A percentile compares a stretch with the other conserved stretches of the same genome.
Conservation (phyloP, 2,888 invertebrate genomes). For the Operophtera brumata region DNA sequence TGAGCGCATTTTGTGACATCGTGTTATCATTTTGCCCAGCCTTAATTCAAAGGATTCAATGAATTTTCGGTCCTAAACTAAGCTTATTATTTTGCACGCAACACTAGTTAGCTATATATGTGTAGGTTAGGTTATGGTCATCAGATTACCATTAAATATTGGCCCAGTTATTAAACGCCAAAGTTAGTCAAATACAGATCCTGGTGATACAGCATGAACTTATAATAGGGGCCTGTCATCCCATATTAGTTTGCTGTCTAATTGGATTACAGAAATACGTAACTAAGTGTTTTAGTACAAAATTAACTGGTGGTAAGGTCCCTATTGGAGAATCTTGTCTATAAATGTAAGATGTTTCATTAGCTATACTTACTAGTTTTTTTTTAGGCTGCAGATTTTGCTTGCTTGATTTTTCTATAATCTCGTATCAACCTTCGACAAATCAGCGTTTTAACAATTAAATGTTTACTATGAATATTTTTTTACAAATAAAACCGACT, state of each 20-base stretch:
- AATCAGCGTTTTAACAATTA: too few species aligned
- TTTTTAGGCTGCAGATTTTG: too few species aligned
- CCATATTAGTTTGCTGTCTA: slow-evolving; percentile 30
- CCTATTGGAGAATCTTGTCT: not conserved
- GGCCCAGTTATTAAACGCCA: slow-evolving; percentile 23
- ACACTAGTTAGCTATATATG: not conserved
- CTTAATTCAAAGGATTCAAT: too few species aligned
- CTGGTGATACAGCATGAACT: slow-evolving; percentile 33
- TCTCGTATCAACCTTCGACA: too few species aligned
- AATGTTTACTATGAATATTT: too few species aligned
- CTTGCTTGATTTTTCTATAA: too few species aligned
- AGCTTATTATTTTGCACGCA: not conserved
- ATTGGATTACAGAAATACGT: slow-evolving; percentile 29
- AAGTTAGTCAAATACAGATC: slow-evolving; percentile 33
- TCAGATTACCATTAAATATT: slow-evolving; percentile 5
- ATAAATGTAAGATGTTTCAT: not conserved
- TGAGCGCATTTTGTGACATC: too few species aligned
- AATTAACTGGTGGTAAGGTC: slow-evolving; percentile 1
- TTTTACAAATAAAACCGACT: too few species aligned
- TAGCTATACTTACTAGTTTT: too few species aligned
- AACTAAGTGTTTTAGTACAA: slow-evolving; percentile 24
- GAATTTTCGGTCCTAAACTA: too few species aligned
- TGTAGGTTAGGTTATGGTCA: too few species aligned
- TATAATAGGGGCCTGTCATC: slow-evolving; percentile 33
- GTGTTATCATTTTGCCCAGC: too few species aligned